A percentile compares a stretch with the other conserved stretches of the same genome.
Conservation (phyloP, 2,888 invertebrate species). For the Clitarchus hookeri region DNA sequence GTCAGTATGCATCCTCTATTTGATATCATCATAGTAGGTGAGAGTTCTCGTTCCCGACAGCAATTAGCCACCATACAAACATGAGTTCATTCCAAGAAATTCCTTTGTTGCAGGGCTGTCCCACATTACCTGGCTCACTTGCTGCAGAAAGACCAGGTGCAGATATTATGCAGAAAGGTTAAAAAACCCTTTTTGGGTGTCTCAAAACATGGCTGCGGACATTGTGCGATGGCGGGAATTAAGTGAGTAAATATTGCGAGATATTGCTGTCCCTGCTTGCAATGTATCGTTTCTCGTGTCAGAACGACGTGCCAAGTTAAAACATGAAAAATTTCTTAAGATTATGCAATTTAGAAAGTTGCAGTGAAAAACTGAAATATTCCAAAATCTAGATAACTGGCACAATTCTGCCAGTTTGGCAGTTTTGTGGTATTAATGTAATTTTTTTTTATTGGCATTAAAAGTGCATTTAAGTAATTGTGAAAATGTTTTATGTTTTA, state of each 20-base stretch:
- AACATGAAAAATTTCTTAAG: neutral
- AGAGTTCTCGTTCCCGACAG: neutral
- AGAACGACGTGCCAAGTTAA: neutral
- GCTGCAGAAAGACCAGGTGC: constrained; percentile 2
- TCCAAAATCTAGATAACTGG: neutral
- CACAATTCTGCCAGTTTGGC: neutral
- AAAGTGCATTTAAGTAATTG: too few species aligned
- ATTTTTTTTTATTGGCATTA: too few species aligned
- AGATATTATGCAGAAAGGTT: neutral
- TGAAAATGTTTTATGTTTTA: too few species aligned
- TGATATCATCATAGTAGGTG: too few species aligned
- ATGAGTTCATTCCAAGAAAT: neutral
- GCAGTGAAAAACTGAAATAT: neutral
- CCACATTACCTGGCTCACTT: neutral
- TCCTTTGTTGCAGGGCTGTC: neutral
- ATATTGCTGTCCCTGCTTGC: neutral
- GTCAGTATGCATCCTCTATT: too few species aligned
- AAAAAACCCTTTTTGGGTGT: neutral
- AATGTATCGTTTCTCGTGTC: neutral
- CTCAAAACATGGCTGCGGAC: constrained; percentile 10
- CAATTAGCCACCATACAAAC: neutral
- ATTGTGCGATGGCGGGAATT: neutral
- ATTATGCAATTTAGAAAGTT: neutral
- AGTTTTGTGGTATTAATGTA: too few species aligned
- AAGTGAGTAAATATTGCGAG: neutral